Base-by-base conservation (phyloP, 92 coral and sea anemone genomes). In the Porites cylindrica region DNA sequence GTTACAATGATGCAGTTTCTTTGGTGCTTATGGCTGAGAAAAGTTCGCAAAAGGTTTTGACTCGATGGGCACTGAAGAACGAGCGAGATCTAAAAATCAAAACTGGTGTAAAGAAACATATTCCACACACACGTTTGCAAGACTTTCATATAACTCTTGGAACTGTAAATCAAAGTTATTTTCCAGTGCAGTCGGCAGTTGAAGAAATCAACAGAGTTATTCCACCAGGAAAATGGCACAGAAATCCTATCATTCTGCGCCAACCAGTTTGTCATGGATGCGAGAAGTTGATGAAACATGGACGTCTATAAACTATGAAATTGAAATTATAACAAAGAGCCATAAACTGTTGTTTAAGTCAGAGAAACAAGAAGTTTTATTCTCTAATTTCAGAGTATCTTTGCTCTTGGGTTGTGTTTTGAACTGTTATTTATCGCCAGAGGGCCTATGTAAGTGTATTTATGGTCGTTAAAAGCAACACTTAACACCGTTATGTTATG, bases 61-160 rank as follows among this genome's bases (percentile, higher is more conserved):
- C 84, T 11, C 18, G 64, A 65, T 58, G 70, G 67, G 93, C 90
- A 10, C 86, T 90, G 79, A 67, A 84, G 38, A 90, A 66, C 70
- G 93, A 90, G 78, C 82, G 66, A 24, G 93, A 79, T 47, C 81
- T 90, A 20, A 86, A 90, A 80, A 9, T 59, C 51, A 38, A 61
- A 51, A 85, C 86, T 26, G 93, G 93, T 68, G 50, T 90, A 17
- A 81, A 19, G 19, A 90, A 90, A 59, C 86, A 90, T 62, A 78
- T 89, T 18, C 90, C 92, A 13, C 92, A 77, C 82, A 43, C 74
- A 26, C 66, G 66, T 8, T 86, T 90, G 71, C 93, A 90, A 26
- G 90, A 75, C 64, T 90, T 90, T 85, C 93, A 90, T 60, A 85
- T 90, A 86, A 90, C 93, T n/a, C 93, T 90, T n/a, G 93, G 88